Conservation (phyloP, 2,888 invertebrate genomes). For the Holacanthella duospinosa region DNA sequence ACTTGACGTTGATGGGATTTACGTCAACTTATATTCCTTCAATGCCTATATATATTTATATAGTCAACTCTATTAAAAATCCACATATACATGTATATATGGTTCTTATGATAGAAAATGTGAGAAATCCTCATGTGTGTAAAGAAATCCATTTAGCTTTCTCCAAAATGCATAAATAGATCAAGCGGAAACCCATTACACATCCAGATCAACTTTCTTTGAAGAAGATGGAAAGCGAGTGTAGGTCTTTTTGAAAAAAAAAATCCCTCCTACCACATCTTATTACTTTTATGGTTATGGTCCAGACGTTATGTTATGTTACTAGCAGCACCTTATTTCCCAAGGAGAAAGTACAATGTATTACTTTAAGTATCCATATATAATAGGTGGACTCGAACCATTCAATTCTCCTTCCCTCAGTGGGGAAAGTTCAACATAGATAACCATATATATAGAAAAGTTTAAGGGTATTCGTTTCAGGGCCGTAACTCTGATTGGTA, state of each 20-base stretch:
- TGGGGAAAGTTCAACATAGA: no score
- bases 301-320: no score
- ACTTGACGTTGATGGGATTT: no score
- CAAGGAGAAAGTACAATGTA: not conserved
- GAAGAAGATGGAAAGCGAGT: not conserved
- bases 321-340: no score
- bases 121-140: not conserved
- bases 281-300: conserved; percentile 3
- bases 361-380: conserved; percentile 1
- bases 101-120: no score
- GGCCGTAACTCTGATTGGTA: no score
- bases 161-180: conserved; percentile 1
- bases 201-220: not conserved
- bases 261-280: not conserved
- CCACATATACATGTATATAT: no score
- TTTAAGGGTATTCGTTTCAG: not conserved
- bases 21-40: no score
- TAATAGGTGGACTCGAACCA: not conserved
- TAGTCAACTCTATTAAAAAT: no score
- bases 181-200: conserved; percentile 4
- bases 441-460: no score
- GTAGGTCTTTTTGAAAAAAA: not conserved
- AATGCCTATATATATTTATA: no score
- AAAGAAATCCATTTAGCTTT: not conserved
- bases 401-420: no score